phyloP scores from a whole-genome alignment of 2,888 invertebrate genomes.

The Formica aserva region DNA sequence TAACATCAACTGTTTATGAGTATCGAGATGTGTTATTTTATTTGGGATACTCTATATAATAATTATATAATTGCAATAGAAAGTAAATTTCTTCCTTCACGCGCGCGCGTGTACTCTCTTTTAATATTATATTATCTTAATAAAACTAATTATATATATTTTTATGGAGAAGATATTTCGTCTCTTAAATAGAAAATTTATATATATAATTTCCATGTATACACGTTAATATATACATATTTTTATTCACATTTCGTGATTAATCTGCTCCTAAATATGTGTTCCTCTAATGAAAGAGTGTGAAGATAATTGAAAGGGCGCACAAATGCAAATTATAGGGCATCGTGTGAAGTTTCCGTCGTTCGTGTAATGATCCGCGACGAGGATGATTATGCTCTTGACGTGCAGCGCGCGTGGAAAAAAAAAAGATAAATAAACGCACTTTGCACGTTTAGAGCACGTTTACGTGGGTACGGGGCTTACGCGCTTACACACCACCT shows the following conservation, averaged over 20 bases:
- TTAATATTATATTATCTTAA: neutral
- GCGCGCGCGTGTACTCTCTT: neutral
- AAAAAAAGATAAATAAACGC: conserved; percentile 53
- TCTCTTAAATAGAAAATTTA: too few species aligned
- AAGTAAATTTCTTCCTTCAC: neutral
- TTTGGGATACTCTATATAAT: neutral
- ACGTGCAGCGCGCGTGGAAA: conserved; percentile 48
- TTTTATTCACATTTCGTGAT: neutral
- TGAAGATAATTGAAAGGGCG: conserved; percentile 25
- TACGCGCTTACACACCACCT: conserved; percentile 51
- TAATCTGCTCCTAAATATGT: neutral
- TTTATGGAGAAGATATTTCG: neutral
- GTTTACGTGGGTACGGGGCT: conserved; percentile 24
- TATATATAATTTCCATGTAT: neutral
- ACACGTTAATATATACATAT: neutral
- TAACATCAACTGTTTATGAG: too few species aligned
- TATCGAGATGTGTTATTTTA: neutral
- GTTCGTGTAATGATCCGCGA: conserved; percentile 55
- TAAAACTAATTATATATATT: neutral
- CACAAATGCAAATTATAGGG: conserved; percentile 12
- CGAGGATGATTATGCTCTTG: conserved; percentile 58
- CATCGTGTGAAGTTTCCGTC: conserved; percentile 24
- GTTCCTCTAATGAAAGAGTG: neutral
- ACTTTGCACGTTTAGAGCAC: conserved; percentile 44
- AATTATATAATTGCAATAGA: neutral